Conservation (phyloP, 2,888 invertebrate species). For the Periphyllus acericola region DNA sequence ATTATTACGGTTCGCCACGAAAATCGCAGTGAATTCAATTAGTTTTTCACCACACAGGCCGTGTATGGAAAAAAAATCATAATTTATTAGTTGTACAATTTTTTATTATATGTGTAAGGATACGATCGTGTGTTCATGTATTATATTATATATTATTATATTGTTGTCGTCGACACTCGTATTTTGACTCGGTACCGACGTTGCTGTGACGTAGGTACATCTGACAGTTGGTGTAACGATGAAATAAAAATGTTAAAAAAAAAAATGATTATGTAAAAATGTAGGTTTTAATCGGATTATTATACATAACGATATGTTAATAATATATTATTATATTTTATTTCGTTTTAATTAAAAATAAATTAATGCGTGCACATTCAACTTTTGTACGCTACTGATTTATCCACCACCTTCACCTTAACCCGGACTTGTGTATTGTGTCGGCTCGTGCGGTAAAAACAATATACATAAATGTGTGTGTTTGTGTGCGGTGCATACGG, state of each 20-base stretch:
- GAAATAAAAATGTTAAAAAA: not conserved
- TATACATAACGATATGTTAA: no score
- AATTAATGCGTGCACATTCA: no score
- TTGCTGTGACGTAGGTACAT: no score
- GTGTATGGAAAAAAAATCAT: not conserved
- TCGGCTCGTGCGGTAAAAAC: no score
- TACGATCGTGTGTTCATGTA: not conserved
- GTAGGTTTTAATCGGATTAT: not conserved
- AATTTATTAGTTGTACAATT: not conserved
- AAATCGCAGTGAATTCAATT: not conserved
- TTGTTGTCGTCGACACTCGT: not conserved
- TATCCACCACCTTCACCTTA: no score
- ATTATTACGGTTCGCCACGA: not conserved
- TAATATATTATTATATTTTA: no score
- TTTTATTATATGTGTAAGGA: not conserved
- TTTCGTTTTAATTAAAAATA: no score
- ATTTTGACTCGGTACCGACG: no score
- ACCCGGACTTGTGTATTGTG: no score
- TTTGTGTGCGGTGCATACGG: no score
- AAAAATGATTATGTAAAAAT: not conserved
- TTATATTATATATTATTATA: not conserved
- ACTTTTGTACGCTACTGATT: no score
- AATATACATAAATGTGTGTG: no score
- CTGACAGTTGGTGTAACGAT: not conserved
- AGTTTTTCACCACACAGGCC: not conserved